These are phyloP conservation scores for Hepsetus odoe DNA, from an alignment of 2,113 vertebrate species.

Conservation along the genomic window DNA sequence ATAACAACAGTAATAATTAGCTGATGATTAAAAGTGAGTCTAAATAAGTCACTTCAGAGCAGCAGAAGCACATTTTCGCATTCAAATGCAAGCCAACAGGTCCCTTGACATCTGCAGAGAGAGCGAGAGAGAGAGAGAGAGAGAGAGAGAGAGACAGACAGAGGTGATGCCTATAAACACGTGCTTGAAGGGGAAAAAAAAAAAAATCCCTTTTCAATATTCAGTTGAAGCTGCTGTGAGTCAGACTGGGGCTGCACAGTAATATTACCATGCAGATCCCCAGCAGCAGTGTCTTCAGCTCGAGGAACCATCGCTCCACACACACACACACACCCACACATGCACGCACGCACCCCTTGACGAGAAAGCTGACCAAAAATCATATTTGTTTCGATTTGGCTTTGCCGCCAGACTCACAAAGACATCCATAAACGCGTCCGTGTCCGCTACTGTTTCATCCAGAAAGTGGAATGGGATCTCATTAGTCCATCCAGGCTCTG, in stretches of 20 bases:
- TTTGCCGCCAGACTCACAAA: too few relatives aligned
- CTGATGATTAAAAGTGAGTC: background rate
- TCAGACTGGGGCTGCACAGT: background rate
- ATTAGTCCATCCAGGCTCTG: background rate
- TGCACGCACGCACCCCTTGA: background rate
- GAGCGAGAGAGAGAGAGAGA: background rate
- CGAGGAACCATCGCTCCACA: too few relatives aligned
- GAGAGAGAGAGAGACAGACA: background rate
- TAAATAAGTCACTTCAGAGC: background rate
- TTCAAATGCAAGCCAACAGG: background rate
- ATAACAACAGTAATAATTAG: background rate
- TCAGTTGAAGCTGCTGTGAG: background rate
- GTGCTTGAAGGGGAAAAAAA: background rate
- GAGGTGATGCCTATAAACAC: background rate
- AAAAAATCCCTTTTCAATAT: background rate
- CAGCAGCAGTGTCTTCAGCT: background rate
- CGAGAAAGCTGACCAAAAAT: background rate
- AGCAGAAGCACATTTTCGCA: background rate
- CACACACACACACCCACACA: too few relatives aligned
- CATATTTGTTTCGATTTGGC: too few relatives aligned
- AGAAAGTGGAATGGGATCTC: background rate
- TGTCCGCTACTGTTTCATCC: too few relatives aligned
- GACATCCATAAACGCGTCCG: too few relatives aligned
- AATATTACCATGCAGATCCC: background rate
- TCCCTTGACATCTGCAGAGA: slow-evolving; percentile 6